Base-by-base conservation (phyloP, 2,888 invertebrate genomes). In the Neoitamus cyanurus region DNA sequence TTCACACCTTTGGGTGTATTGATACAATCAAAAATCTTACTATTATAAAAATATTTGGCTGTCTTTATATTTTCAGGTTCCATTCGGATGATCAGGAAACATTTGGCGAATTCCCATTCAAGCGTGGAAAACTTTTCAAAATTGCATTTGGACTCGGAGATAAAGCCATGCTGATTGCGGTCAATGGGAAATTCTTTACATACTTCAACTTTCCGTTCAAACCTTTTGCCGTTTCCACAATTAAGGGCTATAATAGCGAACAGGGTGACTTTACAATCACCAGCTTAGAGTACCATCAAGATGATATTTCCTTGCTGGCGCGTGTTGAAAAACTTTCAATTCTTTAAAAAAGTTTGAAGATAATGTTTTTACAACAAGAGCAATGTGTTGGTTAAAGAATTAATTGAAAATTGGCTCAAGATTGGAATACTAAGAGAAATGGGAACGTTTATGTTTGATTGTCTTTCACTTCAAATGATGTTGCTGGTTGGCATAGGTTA, bases 81-180 rank as follows among this genome's bases (percentile, higher is more conserved):
- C 88, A 89, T 42, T 20, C 84, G 0, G 90, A 90, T 4, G 91
- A 91, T 85, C 90, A 91, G 86, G 91, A 91, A 87, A 90, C 90
- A 25, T 90, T 90, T 83, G 91, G 91, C 0, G 91, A 91, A 85
- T 91, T 91, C 86, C 91, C 91, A 1, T 91, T 91, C 82, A 88
- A 89, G 37, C 89, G 91, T 2, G 91, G 91, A 15, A 90, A 90
- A 78, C 87, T 90, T 3, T 91, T 91, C 37, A 91, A 90, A 87
- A 90, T 91, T 37, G 91, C 91, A 1, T 91, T 91, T 46, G 91
- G 91, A 6, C 88, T 90, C 42, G 90, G 91, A 6, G 91, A 91
- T 86, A 89, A 90, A 28, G 89, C 91, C 9, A 90, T 91, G 69
- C 87, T 90, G 1, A 89, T 91, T 36, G 91, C 91, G 11, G 90